Conservation (phyloP, 2,113 vertebrate species). For the Garra rufa region DNA sequence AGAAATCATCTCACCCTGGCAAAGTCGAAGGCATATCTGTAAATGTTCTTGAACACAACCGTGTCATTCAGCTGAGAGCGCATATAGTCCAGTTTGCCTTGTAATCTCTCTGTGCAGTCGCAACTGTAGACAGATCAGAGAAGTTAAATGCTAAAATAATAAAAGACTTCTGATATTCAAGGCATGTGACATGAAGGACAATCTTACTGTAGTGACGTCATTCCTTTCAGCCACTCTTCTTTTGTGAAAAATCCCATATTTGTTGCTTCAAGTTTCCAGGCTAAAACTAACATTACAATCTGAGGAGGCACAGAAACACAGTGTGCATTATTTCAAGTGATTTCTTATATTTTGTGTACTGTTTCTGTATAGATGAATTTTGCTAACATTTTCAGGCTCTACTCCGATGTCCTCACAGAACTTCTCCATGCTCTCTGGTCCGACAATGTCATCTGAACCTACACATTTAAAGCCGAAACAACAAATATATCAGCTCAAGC, state of each 20-base stretch:
- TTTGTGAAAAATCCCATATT: slow-evolving; percentile 99
- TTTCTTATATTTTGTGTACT: not conserved
- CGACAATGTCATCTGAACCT: slow-evolving; percentile 92
- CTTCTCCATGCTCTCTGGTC: slow-evolving; percentile 97
- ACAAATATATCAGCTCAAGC: not conserved
- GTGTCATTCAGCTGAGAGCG: slow-evolving; percentile 89
- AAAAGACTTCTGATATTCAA: not conserved
- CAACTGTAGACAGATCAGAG: slow-evolving; percentile 76
- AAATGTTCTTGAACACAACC: slow-evolving; percentile 93
- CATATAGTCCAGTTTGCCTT: slow-evolving; percentile 91
- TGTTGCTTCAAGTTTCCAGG: slow-evolving; percentile 95
- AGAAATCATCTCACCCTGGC: slow-evolving; percentile 84
- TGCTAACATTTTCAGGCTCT: slow-evolving; percentile 96
- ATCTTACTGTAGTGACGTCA: slow-evolving; percentile 95
- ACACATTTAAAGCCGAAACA: slow-evolving; percentile 26
- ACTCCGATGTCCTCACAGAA: slow-evolving; percentile 97
- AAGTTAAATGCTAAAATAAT: not conserved
- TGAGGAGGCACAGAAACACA: slow-evolving; percentile 57
- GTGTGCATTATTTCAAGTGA: not conserved
- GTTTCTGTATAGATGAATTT: too few species aligned
- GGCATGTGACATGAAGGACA: not conserved
- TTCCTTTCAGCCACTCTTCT: slow-evolving; percentile 97
- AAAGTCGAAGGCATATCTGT: slow-evolving; percentile 99
- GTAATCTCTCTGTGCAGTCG: slow-evolving; percentile 92
- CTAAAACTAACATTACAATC: slow-evolving; percentile 98